Base-by-base conservation (phyloP, 2,888 invertebrate genomes). In the Lucinisca nassula region DNA sequence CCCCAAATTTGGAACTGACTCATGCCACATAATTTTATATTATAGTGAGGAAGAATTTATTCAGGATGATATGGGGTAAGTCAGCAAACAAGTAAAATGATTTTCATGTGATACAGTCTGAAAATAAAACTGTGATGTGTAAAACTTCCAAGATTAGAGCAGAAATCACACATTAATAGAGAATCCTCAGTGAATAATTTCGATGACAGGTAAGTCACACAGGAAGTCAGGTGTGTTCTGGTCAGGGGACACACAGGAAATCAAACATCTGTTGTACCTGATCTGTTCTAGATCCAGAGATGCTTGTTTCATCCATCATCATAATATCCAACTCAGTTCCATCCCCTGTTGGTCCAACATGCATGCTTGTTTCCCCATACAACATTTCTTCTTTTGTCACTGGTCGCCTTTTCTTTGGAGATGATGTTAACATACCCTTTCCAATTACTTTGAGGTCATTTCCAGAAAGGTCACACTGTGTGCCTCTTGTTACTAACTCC, bases 311-410 rank as follows among this genome's bases (percentile, higher is more conserved):
- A 12, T 78, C 72, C 74, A 67, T 73, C 35, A 49, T 61, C 70
- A 84, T 27, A 0, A 74, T 83, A 24, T 85, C 83, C 10, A 77
- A 35, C 14, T 83, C 84, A 21, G 81, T 80, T 30, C 61, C 61
- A 0, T 67, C 51, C 14, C 79, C 85, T 21, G 70, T 49, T 30
- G 81, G 84, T 35, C 37, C 58, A 1, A 76, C 86, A 27, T 79
- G 32, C 32, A 51, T 21, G 40, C 58, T 76, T 12, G 45, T 58
- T 35, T 89, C 84, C 14, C 89, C 89, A 80, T 81, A 90, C 17
- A 89, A 40, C 89, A 90, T 90, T 49, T 90, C 85, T 49, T 87
- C 82, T 27, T 72, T 79, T 4, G 85, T 90, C 27, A 85, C 83
- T 21, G 80, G 74, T 3, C 85, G 67, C n/a, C 81, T 83, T 75